Percentiles rank a stretch among this genome's conserved stretches.
Conservation (phyloP, 2,113 vertebrate species). For the Ginglymostoma cirratum region DNA sequence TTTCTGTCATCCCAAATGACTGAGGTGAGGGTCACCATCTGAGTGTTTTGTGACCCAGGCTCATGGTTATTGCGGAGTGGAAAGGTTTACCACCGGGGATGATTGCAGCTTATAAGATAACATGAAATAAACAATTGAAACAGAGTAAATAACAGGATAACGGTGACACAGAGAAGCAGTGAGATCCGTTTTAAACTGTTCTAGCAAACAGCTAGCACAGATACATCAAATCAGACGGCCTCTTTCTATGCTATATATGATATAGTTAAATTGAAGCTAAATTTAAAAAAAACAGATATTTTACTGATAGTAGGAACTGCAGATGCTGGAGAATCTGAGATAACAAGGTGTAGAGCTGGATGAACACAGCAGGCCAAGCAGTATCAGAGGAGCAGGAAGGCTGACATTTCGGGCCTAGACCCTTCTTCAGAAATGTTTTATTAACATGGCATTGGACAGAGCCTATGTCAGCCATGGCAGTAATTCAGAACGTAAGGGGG, state of each 20-base stretch:
- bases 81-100: background rate
- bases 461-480: background rate
- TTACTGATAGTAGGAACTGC: background rate
- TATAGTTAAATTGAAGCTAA: background rate
- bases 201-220: too few species aligned
- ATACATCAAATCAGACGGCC: background rate
- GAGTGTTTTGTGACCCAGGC: background rate
- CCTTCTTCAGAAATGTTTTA: too few species aligned
- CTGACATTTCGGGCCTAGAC: too few species aligned
- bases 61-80: background rate
- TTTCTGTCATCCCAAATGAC: background rate
- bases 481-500: background rate
- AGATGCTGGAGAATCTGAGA: too few species aligned
- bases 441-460: background rate
- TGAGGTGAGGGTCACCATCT: background rate
- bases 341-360: too few species aligned
- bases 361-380: too few species aligned
- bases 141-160: background rate
- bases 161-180: background rate
- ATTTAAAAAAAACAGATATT: background rate
- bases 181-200: background rate
- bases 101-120: slow-evolving; percentile 11
- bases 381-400: too few species aligned
- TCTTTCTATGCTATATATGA: background rate
- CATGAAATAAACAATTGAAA: background rate